These are phyloP conservation scores for Hystrix brachyura DNA, from an alignment of 2,113 vertebrate genomes.

Conservation along the genomic window DNA sequence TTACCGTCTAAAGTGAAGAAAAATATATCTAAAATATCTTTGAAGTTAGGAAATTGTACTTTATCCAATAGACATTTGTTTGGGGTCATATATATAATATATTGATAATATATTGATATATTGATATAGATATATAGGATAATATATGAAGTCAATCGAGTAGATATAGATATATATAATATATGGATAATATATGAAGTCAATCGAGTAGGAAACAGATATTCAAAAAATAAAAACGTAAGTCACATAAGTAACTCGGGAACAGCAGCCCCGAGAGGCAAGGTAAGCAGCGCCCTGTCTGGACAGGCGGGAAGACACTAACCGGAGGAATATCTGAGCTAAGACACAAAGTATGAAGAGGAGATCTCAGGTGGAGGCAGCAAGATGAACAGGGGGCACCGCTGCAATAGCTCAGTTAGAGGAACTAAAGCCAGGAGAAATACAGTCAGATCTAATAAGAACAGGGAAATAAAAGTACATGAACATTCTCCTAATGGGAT, in stretches of 20 bases:
- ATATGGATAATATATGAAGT: background rate
- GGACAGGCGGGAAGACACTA: background rate
- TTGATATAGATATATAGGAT: no score
- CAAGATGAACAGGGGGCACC: background rate
- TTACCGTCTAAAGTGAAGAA: background rate
- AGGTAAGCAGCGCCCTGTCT: background rate
- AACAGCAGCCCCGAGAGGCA: background rate
- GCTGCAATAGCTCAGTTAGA: background rate
- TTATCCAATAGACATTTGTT: conserved; percentile 1
- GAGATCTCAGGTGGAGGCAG: background rate
- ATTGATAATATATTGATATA: no score
- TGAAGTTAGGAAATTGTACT: background rate
- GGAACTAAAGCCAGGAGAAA: background rate
- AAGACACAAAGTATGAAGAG: background rate
- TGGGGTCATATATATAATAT: background rate
- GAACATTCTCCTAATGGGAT: background rate
- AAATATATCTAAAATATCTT: background rate
- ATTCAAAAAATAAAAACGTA: background rate
- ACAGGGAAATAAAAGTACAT: background rate
- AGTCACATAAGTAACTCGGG: background rate
- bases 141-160: background rate
- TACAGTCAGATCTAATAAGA: background rate
- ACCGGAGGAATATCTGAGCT: background rate
- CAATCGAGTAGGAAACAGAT: background rate
- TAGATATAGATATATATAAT: no score